Conservation (phyloP, 2,888 invertebrate species). For the Limnephilus marmoratus region DNA sequence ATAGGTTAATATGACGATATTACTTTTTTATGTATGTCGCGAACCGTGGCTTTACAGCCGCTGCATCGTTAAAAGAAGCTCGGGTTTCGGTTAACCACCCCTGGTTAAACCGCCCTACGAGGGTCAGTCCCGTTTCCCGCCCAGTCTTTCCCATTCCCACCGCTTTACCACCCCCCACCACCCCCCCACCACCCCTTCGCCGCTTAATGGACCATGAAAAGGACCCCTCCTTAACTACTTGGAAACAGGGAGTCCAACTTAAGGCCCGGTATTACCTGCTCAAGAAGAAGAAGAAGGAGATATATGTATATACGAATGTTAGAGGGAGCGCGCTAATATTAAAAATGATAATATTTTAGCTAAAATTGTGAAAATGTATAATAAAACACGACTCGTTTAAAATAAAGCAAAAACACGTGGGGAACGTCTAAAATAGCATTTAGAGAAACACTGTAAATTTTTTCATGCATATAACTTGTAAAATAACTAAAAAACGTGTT, state of each 20-base stretch:
- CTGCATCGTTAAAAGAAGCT: not conserved
- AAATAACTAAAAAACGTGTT: no score
- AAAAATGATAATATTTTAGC: no score
- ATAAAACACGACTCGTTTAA: no score
- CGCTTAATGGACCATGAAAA: conserved; percentile 2
- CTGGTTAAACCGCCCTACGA: not conserved
- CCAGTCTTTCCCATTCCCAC: not conserved
- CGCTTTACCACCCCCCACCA: not conserved
- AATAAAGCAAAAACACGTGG: no score
- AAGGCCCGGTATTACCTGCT: no score
- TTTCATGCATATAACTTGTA: no score
- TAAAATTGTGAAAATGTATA: no score
- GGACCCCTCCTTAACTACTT: not conserved
- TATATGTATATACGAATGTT: no score
- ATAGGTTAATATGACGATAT: not conserved
- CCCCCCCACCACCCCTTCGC: not conserved
- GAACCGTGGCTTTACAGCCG: not conserved
- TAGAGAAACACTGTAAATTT: no score
- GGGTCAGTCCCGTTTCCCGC: not conserved
- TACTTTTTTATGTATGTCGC: not conserved
- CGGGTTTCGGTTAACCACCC: not conserved
- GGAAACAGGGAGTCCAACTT: not conserved
- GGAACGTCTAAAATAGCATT: no score
- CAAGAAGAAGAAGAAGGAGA: no score
- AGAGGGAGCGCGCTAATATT: no score